Evolutionary conservation across 2,888 invertebrate genomes (phyloP), one percentile per base, ranked within the genome.

Genomic region (Rhagonycha lutea): DNA sequence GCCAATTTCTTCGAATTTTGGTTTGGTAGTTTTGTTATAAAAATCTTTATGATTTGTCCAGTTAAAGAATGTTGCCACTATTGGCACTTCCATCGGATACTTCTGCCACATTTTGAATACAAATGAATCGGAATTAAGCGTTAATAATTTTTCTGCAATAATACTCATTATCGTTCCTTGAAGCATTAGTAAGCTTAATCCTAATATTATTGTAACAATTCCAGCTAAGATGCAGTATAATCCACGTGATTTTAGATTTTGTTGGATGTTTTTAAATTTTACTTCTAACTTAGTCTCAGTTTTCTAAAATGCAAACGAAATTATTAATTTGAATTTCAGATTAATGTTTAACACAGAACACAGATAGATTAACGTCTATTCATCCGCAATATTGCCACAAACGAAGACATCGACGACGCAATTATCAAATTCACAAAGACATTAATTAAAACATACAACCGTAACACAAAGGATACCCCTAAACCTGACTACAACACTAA

Each of bases 1-100:
- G 26, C 93, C 93, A 74, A 90, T 81, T 83, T 90, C 88, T 72
- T 89, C 86, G 28, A 92, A 86, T 67, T 88, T 89, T 9, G 92
- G 92, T 80, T 92, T 92, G 1, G 86, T 86, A 14, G 88, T 89
- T 26, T 75, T 29, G 23, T 90, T 89, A 0, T 89, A 89, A 32
- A 92, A 90, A 69, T 91, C 89, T 11, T 93, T 90, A 0, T 85
- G 81, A 78, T 87, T 87, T 0, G 87, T 87, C 86, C 87, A 87
- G 75, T 87, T 87, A 79, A 86, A 87, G 14, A 87, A 73, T 7
- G 2, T n/a, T 11, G 23, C 4, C 4, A 3, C 3, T 0, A 10
- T 0, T 7, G 63, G 63, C 4, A 63, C 3, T 1, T 24, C 4
- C 24, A 63, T 7, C 1, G 63, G 63, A 14, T 23, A 12, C 11